A percentile compares a stretch with the other conserved stretches of the same genome.
phyloP scores from a whole-genome alignment of 2,888 invertebrate species.

The Nemoura dubitans region DNA sequence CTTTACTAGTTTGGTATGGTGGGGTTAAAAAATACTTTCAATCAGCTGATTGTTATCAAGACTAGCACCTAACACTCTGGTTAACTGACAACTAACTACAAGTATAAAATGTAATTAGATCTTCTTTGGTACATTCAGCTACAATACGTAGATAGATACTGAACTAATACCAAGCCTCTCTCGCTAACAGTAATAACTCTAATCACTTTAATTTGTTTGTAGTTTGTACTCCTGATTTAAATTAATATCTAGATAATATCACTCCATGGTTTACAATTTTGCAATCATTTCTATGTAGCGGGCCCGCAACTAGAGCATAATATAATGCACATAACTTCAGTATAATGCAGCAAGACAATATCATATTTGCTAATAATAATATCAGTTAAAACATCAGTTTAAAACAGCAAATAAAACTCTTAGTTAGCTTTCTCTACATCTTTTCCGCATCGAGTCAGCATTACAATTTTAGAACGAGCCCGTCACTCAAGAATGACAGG shows the following conservation, averaged over 20 bases:
- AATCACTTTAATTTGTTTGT: background rate
- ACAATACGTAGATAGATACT: background rate
- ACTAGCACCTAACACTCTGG: background rate
- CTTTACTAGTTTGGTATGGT: background rate
- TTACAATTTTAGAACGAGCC: background rate
- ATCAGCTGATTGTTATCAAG: background rate
- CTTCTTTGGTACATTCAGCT: background rate
- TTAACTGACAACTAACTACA: background rate
- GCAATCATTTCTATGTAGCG: background rate
- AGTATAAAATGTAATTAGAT: background rate
- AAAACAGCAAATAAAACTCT: background rate
- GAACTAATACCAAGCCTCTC: background rate
- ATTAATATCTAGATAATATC: background rate
- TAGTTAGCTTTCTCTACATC: background rate
- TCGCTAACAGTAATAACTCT: background rate
- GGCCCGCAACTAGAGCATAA: no score
- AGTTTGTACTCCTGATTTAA: background rate
- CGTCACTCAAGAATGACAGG: conserved; percentile 44
- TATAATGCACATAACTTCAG: background rate
- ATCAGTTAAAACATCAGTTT: background rate
- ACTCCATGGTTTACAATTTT: background rate
- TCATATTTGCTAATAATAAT: background rate
- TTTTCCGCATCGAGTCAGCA: background rate
- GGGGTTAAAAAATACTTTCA: background rate
- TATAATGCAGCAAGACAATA: background rate